Evolutionary conservation across 2,888 invertebrate genomes (phyloP), one percentile per base, ranked within the genome.

Genomic region (Serripes groenlandicus): DNA sequence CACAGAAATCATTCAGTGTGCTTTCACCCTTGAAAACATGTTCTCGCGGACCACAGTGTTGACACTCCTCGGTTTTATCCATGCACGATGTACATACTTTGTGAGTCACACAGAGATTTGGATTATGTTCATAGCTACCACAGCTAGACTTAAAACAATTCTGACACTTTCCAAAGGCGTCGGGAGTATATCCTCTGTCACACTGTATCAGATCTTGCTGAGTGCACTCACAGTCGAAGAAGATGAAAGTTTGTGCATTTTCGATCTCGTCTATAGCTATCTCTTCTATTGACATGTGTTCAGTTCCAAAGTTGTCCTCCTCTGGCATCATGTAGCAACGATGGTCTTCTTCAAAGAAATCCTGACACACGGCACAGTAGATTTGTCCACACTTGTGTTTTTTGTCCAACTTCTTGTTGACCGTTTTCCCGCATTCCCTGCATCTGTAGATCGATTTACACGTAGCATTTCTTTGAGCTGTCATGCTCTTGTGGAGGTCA

Each of bases 91-190:
- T 54, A 54, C 78, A 82, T 30, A 75, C 78, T 71, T 78, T 75
- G 23, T 82, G 82, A 23, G 68, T 64, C 1, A 82, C 74, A 71
- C 78, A 75, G 9, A 82, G 23, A 75, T 82, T 82, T 15, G 78
- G 82, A 9, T n/a, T n/a, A n/a, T n/a, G n/a, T n/a, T n/a, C n/a
- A n/a, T n/a, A n/a, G n/a, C n/a, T n/a, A n/a, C n/a, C n/a, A n/a
- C n/a, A n/a, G n/a, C n/a, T n/a, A n/a, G n/a, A n/a, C n/a, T n/a
- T n/a, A n/a, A n/a, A n/a, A n/a, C n/a, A n/a, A n/a, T n/a, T n/a
- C n/a, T n/a, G n/a, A n/a, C n/a, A n/a, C n/a, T n/a, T n/a, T n/a
- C n/a, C n/a, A n/a, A n/a, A n/a, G n/a, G n/a, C n/a, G n/a, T n/a
- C n/a, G n/a, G n/a, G n/a, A n/a, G n/a, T n/a, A n/a, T n/a, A n/a